Evolutionary conservation across 1,140 invertebrate genomes (phyloP), one percentile per base, ranked within the genome.

Genomic region (Delia radicum): DNA sequence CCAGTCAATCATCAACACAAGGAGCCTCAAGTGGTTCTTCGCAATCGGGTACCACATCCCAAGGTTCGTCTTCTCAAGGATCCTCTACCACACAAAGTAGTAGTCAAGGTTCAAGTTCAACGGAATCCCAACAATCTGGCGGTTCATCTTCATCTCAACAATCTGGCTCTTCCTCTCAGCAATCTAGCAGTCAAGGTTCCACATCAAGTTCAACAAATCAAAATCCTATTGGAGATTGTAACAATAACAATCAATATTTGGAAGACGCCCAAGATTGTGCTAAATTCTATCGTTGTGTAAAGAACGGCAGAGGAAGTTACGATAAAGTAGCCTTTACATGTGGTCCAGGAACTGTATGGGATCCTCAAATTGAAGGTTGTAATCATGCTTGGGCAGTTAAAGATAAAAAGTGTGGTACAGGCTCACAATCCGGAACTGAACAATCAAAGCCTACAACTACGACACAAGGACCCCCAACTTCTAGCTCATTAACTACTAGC

Each of bases 251-350:
- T 2, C 80, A 85, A 75, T 93, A 91, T 80, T 85, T 90, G 76
- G 87, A 88, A 7, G 88, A 92, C 79, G 80, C 86, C 37, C 87
- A 87, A 21, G 87, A 93, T 78, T 93, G 92, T 78, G 87, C 88
- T 71, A 91, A 90, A 79, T 93, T 93, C 80, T 92, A 91, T 80
- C 87, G 92, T 73, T 93, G 92, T 81, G 90, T 91, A 2, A 88
- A 90, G 78, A 88, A 90, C 78, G 89, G 89, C 27, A 84, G 88
- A 74, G 89, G 88, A 6, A 87, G 87, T 48, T 92, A 87, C 78
- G 88, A 79, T 29, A 88, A 88, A 79, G 91, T 91, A 81, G 87
- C 91, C 69, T 93, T 92, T 85, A 85, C 84, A 26, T 93, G 91
- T 82, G 90, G 89, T 2, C 88, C 90, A 74, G 90, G 90, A 31